Base-by-base conservation (phyloP, 2,113 vertebrate genomes). In the Entelurus aequoreus region DNA sequence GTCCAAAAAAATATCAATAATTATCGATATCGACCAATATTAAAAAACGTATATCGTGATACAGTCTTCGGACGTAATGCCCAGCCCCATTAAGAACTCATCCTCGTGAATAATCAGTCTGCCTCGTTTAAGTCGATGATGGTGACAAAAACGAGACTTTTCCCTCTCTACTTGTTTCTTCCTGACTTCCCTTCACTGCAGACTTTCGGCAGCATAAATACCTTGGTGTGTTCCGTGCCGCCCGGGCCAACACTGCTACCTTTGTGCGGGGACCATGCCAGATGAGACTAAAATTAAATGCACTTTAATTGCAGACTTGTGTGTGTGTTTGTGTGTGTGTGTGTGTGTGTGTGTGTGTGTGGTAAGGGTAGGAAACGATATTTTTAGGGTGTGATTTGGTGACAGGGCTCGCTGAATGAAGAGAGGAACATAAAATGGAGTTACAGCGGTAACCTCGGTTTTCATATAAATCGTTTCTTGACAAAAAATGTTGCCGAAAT, bases 271-370 rank as follows among this genome's bases (percentile, higher is more conserved):
- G 40, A 58, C 64, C 67, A 40, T 53, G 71, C 81, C 79, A 71
- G 73, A 84, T 86, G 84, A 84, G 62, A 76, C 84, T 82, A 81
- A 82, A 84, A 81, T 82, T 69, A 79, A 86, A 87, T 63, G 48
- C 11, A 6, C 77, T 77, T 79, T 82, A 80, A 84, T 84, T 80
- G 65, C 78, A 70, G 69, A 76, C 28, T 19, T 42, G 54, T 16
- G 40, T 42, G 40, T 42, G 40, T 42, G 40, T 42, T 8, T 13
- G 54, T 56, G 54, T 5, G 11, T 6, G 51, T 28, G 51, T 11
- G 50, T 12, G 50, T 4, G 19, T 2, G 50, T n/a, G 54, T 48
- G 37, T 71, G 72, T 56, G 75, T 46, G 49, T 48, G 60, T 72
- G 49, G 63, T 60, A 60, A 68, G 66, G 48, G 48, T 68, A 80